Percentiles rank a stretch among this genome's conserved stretches.
Evolutionary conservation across 2,888 invertebrate species (phyloP).

Genomic region (Crematogaster levior): DNA sequence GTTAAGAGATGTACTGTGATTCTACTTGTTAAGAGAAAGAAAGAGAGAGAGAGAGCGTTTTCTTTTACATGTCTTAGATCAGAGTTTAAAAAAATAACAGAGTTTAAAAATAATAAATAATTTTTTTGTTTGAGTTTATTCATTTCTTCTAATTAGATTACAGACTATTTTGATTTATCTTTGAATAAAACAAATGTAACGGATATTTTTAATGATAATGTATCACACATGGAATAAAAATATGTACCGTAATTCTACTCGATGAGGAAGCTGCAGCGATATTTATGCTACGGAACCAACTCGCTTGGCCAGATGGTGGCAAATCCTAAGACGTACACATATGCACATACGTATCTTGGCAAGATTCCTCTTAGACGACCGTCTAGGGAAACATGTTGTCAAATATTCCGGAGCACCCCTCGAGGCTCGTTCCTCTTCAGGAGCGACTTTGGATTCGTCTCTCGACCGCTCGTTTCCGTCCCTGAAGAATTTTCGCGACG

Average conservation of each 20-base stretch:
- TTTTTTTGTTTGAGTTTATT: neutral
- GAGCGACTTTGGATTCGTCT: constrained; percentile 70
- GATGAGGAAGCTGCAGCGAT: constrained; percentile 49
- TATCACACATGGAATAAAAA: constrained; percentile 34
- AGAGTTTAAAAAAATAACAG: too few species aligned
- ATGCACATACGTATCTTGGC: constrained; percentile 48
- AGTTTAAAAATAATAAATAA: too few species aligned
- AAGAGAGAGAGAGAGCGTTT: too few species aligned
- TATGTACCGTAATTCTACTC: neutral
- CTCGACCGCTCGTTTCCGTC: constrained; percentile 68
- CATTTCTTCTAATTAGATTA: neutral
- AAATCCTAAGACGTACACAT: constrained; percentile 45
- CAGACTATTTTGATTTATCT: neutral
- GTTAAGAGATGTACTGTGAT: too few species aligned
- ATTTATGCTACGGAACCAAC: constrained; percentile 60
- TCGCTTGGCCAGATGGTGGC: constrained; percentile 29
- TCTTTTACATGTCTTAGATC: too few species aligned
- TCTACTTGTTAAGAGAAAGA: too few species aligned
- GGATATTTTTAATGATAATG: constrained; percentile 33
- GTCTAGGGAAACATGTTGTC: constrained; percentile 77
- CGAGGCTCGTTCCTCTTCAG: constrained; percentile 67
- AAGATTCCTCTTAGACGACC: constrained; percentile 65
- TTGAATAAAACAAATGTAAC: neutral
- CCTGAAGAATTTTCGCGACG: constrained; percentile 67
- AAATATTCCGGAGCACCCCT: constrained; percentile 73